Percentiles rank a stretch among this genome's conserved stretches.
These are phyloP conservation scores for Pristionchus maxplancki DNA, from an alignment of 2,888 invertebrate species.

Conservation along the genomic window DNA sequence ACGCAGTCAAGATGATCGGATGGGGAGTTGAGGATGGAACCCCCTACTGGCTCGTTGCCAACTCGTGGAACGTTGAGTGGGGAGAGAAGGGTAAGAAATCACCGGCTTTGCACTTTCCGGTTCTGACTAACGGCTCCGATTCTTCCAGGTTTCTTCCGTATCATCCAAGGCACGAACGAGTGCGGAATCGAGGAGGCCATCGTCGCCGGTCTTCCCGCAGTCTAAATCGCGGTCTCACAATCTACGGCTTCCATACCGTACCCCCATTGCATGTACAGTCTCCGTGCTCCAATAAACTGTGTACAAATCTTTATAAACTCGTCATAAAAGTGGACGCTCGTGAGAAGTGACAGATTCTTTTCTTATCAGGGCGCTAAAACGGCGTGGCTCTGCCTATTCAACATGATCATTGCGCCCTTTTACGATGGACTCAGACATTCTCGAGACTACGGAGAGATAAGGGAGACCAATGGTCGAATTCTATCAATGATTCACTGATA, in stretches of 20 bases:
- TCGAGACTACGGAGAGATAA: constrained; percentile 16
- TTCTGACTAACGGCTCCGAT: constrained; percentile 8
- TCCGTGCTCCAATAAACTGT: neutral
- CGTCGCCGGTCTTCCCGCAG: constrained; percentile 57
- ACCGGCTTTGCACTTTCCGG: neutral
- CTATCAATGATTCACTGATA: neutral
- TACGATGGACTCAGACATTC: neutral
- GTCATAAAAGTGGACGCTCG: neutral
- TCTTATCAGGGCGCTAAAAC: neutral
- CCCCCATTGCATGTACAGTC: constrained; percentile 11
- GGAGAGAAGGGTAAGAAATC: constrained; percentile 83
- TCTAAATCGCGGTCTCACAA: neutral
- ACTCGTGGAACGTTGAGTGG: constrained; percentile 95
- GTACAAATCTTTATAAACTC: constrained; percentile 6
- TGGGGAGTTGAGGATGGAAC: constrained; percentile 86
- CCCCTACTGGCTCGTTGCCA: constrained; percentile 92
- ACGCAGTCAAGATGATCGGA: constrained; percentile 89
- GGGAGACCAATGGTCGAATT: constrained; percentile 37
- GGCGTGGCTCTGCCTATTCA: neutral
- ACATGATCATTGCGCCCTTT: neutral
- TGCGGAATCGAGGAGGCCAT: constrained; percentile 59
- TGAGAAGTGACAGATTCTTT: neutral
- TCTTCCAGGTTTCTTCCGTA: constrained; percentile 73
- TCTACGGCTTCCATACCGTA: neutral
- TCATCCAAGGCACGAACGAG: constrained; percentile 60